A percentile compares a stretch with the other conserved stretches of the same genome.
phyloP scores from a whole-genome alignment of 2,113 vertebrate species.

The Ciconia boyciana region DNA sequence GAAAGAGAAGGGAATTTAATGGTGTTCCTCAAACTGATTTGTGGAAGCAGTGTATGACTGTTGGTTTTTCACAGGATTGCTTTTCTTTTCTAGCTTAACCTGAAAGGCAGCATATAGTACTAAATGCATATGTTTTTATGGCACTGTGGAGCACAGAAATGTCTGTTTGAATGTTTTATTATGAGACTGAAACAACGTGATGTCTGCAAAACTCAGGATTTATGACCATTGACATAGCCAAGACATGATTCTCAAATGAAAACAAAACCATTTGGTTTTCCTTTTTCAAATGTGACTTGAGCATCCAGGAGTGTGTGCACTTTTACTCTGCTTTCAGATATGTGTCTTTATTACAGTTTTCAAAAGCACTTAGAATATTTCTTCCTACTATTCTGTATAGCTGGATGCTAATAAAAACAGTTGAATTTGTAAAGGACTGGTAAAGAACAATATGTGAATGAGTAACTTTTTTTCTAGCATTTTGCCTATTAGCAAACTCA shows the following conservation, averaged over 20 bases:
- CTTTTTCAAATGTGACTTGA: neutral
- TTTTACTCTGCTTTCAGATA: neutral
- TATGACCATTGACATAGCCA: neutral
- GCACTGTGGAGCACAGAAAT: neutral
- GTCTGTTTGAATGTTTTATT: neutral
- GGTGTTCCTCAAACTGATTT: neutral
- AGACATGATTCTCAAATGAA: neutral
- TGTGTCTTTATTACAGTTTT: neutral
- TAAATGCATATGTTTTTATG: neutral
- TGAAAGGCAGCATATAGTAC: neutral
- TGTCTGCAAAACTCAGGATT: neutral
- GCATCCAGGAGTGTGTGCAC: neutral
- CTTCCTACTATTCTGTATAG: neutral
- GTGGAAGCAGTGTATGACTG: neutral
- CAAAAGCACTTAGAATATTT: neutral
- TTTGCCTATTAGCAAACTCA: neutral
- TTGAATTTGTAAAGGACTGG: neutral
- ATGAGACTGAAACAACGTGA: neutral
- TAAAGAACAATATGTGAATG: neutral
- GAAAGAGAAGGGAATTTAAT: neutral
- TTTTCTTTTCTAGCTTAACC: neutral
- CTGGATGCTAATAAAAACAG: neutral
- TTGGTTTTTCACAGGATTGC: neutral
- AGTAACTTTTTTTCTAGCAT: neutral
- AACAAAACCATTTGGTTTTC: neutral